Percentiles rank a stretch among this genome's conserved stretches.
These are phyloP conservation scores for Podargus strigoides DNA, from an alignment of 2,797 vertebrate species.

Conservation along the genomic window DNA sequence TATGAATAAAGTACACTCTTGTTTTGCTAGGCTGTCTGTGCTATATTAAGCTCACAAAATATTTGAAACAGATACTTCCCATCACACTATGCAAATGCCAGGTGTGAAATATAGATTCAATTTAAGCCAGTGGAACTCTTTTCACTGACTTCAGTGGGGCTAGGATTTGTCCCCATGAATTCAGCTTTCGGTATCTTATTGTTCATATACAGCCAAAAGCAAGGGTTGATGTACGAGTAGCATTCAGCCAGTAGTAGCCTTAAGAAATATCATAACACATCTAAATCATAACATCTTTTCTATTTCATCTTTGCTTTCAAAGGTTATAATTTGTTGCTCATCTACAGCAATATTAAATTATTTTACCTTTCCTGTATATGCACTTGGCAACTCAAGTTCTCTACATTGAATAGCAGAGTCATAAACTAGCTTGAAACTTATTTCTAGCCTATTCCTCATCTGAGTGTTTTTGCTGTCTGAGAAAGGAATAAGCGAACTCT, in stretches of 20 bases:
- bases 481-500: background rate
- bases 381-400: background rate
- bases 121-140: background rate
- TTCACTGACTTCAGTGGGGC: background rate
- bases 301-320: background rate
- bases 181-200: background rate
- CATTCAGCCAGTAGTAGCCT: background rate
- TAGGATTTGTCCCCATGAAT: background rate
- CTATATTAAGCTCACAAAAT: background rate
- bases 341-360: background rate
- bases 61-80: background rate
- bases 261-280: background rate
- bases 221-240: background rate
- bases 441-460: background rate
- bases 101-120: background rate
- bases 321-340: background rate
- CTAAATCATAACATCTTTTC: background rate
- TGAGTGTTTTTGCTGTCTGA: rapidly evolving
- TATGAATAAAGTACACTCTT: background rate
- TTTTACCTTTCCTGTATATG: background rate
- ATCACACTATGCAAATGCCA: background rate
- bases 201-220: background rate
- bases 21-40: background rate
- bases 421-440: background rate
- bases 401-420: background rate